Base-by-base conservation (phyloP, 2,888 invertebrate genomes). In the Andrena bicolor region DNA sequence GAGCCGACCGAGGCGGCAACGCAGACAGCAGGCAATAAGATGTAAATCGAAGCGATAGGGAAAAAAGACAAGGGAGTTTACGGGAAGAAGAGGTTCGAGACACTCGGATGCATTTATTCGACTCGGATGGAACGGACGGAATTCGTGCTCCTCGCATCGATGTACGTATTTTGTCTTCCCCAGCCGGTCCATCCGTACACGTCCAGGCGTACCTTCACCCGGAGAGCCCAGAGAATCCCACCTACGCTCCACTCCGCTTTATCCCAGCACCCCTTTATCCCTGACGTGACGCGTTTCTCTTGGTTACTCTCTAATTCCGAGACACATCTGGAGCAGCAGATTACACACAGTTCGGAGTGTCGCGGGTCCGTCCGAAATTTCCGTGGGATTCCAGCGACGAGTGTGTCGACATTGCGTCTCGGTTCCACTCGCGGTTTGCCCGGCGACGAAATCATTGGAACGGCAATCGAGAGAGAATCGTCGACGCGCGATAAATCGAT, bases 31-130 rank as follows among this genome's bases (percentile, higher is more conserved):
- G 69, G 70, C 86, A 80, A 87, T 86, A 86, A 85, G 80, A 87
- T 87, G 86, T 85, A 87, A 87, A 87, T 87, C 78, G 79, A 56
- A 13, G 56, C 13, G 60, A 68, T 61, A 35, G 35, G 61, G 56
- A 56, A 26, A 56, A 56, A 58, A 60, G 51, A 58, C 30, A 49
- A 63, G 10, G 32, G 64, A 76, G 41, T 16, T 35, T 64, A 73
- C 16, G 58, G 10, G 30, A 41, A 48, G 49, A 63, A 68, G 56
- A 35, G 8, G 35, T n/a, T 58, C 72, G 41, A n/a, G 48, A 49
- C 10, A 10, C 16, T 26, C n/a, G 16, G 13, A 72, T 72, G 56
- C 70, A 53, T 76, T 65, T 58, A 53, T 78, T 76, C 66, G 60
- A 65, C 26, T 61, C 58, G 28, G 49, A 26, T 41, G 69, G 48